Evolutionary conservation across 92 coral and sea anemone species (phyloP).

Genomic region (Umimayanthus chanpuru): DNA sequence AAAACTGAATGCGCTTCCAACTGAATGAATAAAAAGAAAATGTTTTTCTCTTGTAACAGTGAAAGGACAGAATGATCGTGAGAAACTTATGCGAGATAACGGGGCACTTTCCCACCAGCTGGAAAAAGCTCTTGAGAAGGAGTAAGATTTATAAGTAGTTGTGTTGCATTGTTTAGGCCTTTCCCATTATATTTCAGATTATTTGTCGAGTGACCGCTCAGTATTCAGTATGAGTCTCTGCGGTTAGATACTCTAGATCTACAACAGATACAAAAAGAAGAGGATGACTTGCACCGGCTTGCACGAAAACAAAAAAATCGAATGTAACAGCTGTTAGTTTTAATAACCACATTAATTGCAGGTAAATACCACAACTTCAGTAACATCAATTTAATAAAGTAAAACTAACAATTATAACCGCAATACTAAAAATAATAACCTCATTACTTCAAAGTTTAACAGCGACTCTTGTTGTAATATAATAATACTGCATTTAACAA

Average conservation of each 20-base stretch:
- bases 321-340: background rate
- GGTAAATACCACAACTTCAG: background rate
- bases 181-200: background rate
- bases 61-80: conserved; percentile 17
- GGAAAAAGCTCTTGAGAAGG: conserved; percentile 15
- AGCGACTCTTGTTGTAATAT: background rate
- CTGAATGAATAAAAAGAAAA: background rate
- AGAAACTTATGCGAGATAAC: conserved; percentile 4
- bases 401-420: background rate
- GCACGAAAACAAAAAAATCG: background rate
- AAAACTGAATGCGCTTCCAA: background rate
- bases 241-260: background rate
- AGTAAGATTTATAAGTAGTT: conserved; percentile 16
- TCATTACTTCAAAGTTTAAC: no score
- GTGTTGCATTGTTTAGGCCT: background rate
- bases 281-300: background rate
- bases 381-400: background rate
- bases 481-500: no score
- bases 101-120: conserved; percentile 7
- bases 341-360: background rate
- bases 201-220: background rate
- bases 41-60: conserved; percentile 14
- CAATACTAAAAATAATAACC: background rate
- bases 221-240: background rate
- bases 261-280: no score